phyloP scores from a whole-genome alignment of 2,888 invertebrate genomes.

The Hedychridium roseum region DNA sequence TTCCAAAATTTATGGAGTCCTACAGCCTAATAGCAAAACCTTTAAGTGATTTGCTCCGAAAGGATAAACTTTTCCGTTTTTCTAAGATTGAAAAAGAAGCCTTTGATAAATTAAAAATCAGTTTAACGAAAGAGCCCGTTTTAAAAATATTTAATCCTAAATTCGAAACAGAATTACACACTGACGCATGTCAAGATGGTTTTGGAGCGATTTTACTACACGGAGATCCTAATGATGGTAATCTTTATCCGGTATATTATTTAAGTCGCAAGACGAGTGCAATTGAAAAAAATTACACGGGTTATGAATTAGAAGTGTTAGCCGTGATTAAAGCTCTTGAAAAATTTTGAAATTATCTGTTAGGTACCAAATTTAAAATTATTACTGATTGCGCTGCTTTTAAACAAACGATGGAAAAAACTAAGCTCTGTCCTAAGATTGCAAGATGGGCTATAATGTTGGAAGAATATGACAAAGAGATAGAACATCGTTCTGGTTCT shows the following conservation, averaged over 20 bases:
- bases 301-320: conserved; percentile 19
- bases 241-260: not conserved
- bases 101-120: conserved; percentile 13
- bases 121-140: conserved; percentile 14
- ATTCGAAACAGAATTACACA: conserved; percentile 17
- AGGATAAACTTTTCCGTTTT: conserved; percentile 6
- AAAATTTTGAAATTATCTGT: conserved; percentile 19
- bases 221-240: not conserved
- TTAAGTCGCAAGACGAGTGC: not conserved
- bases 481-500: conserved; percentile 2
- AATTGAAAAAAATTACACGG: not conserved
- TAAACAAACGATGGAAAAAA: not conserved
- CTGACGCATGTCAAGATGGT: conserved; percentile 15
- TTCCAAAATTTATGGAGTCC: conserved; percentile 18
- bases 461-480: not conserved
- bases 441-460: not conserved
- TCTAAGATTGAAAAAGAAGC: conserved; percentile 11
- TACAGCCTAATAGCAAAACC: conserved; percentile 13
- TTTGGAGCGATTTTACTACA: conserved; percentile 9
- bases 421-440: not conserved
- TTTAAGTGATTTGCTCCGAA: conserved; percentile 15
- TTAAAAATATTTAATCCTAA: conserved; percentile 19
- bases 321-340: conserved; percentile 17
- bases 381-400: conserved; percentile 25
- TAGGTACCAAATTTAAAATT: conserved; percentile 8